Conservation (phyloP, 2,888 invertebrate species). For the Horisme vitalbata region DNA sequence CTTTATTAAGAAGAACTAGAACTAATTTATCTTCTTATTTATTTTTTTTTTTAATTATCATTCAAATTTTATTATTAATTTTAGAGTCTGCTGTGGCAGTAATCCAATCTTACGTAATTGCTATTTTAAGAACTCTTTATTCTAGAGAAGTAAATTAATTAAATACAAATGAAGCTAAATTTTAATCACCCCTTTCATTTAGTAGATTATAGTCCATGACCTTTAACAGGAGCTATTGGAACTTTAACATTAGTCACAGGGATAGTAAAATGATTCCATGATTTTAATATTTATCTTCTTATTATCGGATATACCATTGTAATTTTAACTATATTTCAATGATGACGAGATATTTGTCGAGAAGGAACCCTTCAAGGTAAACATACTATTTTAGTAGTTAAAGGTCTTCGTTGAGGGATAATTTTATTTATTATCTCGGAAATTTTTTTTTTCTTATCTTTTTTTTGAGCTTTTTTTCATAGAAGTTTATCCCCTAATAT, state of each 20-base stretch:
- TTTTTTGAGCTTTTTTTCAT: slow-evolving; percentile 84
- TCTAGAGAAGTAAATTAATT: slow-evolving; percentile 85
- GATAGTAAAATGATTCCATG: slow-evolving; percentile 85
- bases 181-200: slow-evolving; percentile 85
- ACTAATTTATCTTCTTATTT: slow-evolving; percentile 46
- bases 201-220: slow-evolving; percentile 86
- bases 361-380: slow-evolving; percentile 86
- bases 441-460: slow-evolving; percentile 83
- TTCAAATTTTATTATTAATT: slow-evolving; percentile 78
- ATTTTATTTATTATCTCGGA: slow-evolving; percentile 89
- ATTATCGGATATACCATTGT: slow-evolving; percentile 72
- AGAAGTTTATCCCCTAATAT: slow-evolving; percentile 63
- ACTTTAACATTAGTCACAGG: slow-evolving; percentile 82
- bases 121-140: slow-evolving; percentile 85
- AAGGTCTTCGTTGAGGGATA: slow-evolving; percentile 86
- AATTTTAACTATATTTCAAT: slow-evolving; percentile 83
- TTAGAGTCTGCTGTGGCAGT: slow-evolving; percentile 84
- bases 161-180: slow-evolving; percentile 75
- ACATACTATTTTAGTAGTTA: slow-evolving; percentile 82
- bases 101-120: slow-evolving; percentile 87
- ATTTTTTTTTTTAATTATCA: slow-evolving; percentile 60
- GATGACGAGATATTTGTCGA: slow-evolving; percentile 87
- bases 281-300: slow-evolving; percentile 77
- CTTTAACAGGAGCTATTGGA: slow-evolving; percentile 83
- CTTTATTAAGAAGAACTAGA: slow-evolving; percentile 76